These are phyloP conservation scores for Drosophila santomea DNA, from an alignment of 1,140 invertebrate genomes.

Conservation along the genomic window DNA sequence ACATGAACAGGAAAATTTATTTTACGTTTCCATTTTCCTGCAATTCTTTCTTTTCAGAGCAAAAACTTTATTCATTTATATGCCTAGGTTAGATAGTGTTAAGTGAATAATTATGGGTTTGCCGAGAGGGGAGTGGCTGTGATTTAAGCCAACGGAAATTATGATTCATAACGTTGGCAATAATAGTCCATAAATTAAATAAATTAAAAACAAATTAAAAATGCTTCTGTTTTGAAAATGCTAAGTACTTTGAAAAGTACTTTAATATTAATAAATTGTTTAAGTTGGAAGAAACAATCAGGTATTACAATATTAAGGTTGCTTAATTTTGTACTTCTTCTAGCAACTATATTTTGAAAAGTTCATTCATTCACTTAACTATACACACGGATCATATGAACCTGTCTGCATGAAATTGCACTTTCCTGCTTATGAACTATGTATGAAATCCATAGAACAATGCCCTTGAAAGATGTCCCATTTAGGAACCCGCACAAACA, in stretches of 20 bases:
- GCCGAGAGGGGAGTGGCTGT: background rate
- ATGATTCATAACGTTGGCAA: constrained; percentile 1
- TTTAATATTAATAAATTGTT: too few species aligned
- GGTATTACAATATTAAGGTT: background rate
- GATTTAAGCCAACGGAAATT: constrained; percentile 7
- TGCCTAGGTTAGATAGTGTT: constrained; percentile 59
- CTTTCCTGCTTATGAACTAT: constrained; percentile 54
- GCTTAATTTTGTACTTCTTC: too few species aligned
- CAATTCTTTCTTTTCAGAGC: constrained; percentile 34
- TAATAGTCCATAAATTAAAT: too few species aligned
- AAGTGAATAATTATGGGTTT: constrained; percentile 62
- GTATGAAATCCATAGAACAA: constrained; percentile 18
- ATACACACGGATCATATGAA: constrained; percentile 15
- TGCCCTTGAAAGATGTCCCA: background rate
- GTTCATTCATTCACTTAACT: background rate
- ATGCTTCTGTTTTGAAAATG: too few species aligned
- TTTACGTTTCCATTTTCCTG: constrained; percentile 39
- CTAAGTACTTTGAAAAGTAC: too few species aligned
- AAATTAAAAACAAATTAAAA: too few species aligned
- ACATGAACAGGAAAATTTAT: constrained; percentile 44
- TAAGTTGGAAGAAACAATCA: background rate
- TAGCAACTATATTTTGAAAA: too few species aligned
- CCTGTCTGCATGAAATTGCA: constrained; percentile 68
- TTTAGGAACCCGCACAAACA: constrained; percentile 52
- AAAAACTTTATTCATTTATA: constrained; percentile 61